Conservation (phyloP, 2,113 vertebrate species). For the Antechinus flavipes region DNA sequence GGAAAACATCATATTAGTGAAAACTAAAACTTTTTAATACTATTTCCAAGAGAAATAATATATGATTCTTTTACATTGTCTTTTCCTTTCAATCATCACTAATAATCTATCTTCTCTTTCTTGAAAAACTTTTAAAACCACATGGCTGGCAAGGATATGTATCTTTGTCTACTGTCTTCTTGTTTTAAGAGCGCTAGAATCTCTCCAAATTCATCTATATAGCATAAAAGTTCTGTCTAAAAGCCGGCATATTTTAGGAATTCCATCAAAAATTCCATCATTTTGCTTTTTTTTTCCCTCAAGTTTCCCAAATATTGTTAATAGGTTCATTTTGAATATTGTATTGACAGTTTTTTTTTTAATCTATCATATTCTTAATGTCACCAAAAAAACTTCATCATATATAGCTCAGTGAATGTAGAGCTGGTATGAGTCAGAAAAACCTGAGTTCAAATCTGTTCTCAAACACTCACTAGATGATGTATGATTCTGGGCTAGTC, state of each 20-base stretch:
- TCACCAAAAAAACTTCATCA: background rate
- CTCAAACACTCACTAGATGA: background rate
- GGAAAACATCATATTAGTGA: background rate
- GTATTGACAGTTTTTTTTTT: too few relatives aligned
- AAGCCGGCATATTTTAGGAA: background rate
- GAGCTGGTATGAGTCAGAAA: background rate
- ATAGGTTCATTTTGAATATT: background rate
- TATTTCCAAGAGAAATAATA: background rate
- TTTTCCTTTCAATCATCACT: background rate
- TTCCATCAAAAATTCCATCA: background rate
- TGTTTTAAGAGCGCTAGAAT: background rate
- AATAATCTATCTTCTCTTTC: background rate
- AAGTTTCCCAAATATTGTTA: background rate
- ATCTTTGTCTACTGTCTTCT: background rate
- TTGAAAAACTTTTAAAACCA: background rate
- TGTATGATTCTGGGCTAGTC: background rate
- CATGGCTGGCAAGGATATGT: background rate
- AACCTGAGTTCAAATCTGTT: background rate
- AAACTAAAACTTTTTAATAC: background rate
- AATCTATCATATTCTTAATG: background rate
- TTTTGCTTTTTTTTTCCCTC: background rate
- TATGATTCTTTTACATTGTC: background rate
- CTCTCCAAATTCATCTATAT: background rate
- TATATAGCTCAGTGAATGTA: background rate
- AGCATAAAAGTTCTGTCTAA: background rate